Percentiles rank a stretch among this genome's conserved stretches.
Evolutionary conservation across 2,113 vertebrate species (phyloP).

Genomic region (Struthidea cinerea): DNA sequence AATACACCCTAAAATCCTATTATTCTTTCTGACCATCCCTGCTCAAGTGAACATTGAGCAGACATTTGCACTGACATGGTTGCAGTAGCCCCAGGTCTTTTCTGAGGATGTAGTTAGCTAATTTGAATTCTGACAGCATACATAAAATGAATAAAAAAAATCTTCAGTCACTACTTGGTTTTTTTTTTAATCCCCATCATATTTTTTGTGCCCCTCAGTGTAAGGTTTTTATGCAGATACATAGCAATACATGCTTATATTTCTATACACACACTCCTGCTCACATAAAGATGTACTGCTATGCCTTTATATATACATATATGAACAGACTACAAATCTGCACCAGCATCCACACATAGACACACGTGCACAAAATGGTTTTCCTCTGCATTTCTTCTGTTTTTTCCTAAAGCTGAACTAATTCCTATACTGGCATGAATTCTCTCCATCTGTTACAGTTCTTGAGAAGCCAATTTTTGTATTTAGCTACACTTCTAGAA

Average conservation of each 20-base stretch:
- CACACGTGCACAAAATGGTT: background rate
- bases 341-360: background rate
- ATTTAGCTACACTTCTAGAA: background rate
- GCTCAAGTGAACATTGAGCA: slow-evolving; percentile 3
- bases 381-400: background rate
- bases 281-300: background rate
- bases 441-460: background rate
- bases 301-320: background rate
- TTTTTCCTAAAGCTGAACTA: background rate
- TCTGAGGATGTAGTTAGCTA: background rate
- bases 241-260: background rate
- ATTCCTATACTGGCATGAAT: background rate
- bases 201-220: background rate
- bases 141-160: background rate
- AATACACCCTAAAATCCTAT: background rate
- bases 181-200: background rate
- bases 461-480: background rate
- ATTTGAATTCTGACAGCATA: slow-evolving; percentile 27
- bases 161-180: background rate
- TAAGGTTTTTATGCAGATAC: background rate
- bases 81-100: slow-evolving; percentile 15
- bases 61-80: slow-evolving; percentile 18
- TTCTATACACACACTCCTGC: background rate
- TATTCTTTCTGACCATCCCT: slow-evolving; percentile 33
- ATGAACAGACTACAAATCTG: background rate